phyloP scores from a whole-genome alignment of 2,113 vertebrate genomes.

The Pristiophorus japonicus region DNA sequence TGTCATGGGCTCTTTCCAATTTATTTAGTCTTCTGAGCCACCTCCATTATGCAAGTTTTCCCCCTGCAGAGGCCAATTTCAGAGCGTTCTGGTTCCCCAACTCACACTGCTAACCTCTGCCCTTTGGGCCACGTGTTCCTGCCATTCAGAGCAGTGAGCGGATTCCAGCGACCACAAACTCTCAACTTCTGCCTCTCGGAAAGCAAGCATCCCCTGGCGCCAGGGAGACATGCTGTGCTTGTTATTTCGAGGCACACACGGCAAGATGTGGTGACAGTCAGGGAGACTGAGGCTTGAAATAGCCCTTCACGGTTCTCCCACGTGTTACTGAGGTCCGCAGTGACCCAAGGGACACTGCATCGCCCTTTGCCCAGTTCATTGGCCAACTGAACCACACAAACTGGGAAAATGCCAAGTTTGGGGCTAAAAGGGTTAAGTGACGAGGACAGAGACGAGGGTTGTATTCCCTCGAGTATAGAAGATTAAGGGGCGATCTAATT shows the following conservation, averaged over 20 bases:
- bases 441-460: neutral
- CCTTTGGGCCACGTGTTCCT: neutral
- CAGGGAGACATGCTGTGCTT: neutral
- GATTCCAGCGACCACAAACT: neutral
- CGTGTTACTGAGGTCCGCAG: neutral
- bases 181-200: neutral
- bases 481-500: neutral
- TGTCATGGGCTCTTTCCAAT: neutral
- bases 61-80: neutral
- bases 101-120: neutral
- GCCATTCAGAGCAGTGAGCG: neutral
- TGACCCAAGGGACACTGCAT: neutral
- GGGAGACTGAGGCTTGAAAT: neutral
- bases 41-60: neutral
- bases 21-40: neutral
- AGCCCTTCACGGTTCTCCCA: neutral
- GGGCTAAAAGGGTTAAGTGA: neutral
- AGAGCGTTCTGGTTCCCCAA: neutral
- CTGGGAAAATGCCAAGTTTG: neutral
- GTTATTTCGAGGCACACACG: neutral
- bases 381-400: neutral
- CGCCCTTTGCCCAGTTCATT: neutral
- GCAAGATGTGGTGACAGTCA: neutral
- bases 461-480: neutral
- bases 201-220: neutral